Evolutionary conservation across 2,797 vertebrate genomes (phyloP).

Genomic region (Florisuga fusca): DNA sequence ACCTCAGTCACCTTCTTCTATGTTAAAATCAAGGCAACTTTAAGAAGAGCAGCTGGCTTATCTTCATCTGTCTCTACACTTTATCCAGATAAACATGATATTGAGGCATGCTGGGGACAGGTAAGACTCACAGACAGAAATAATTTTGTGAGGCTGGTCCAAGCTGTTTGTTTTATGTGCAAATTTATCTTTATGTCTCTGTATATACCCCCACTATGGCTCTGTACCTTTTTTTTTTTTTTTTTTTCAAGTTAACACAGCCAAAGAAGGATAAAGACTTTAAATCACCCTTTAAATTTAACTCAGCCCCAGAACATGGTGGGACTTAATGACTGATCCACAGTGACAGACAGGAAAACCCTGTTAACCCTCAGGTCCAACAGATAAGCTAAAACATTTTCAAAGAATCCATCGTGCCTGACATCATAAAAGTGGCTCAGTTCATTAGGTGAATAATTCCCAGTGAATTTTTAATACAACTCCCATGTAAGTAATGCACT

Average conservation of each 20-base stretch:
- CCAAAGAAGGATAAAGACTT: neutral
- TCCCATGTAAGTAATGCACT: neutral
- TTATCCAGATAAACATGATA: neutral
- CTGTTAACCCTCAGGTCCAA: constrained; percentile 1
- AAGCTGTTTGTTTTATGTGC: neutral
- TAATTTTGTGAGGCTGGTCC: neutral
- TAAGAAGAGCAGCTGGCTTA: neutral
- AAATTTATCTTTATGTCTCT: neutral
- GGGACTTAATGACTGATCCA: neutral
- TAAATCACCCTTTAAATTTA: neutral
- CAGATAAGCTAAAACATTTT: constrained; percentile 36
- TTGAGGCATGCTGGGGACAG: neutral
- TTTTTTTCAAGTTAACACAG: neutral
- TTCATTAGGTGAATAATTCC: constrained; percentile 54
- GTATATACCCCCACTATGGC: fast-evolving
- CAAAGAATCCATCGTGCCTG: neutral
- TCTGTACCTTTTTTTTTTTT: neutral
- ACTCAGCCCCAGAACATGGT: neutral
- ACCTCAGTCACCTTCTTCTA: neutral
- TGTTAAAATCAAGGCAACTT: neutral
- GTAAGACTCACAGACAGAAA: neutral
- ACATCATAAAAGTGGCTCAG: neutral
- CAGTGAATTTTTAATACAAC: constrained; percentile 9
- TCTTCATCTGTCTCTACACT: neutral
- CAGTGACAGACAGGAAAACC: constrained; percentile 13